Conservation (phyloP, 2,888 invertebrate species). For the Eristalis tenax region DNA sequence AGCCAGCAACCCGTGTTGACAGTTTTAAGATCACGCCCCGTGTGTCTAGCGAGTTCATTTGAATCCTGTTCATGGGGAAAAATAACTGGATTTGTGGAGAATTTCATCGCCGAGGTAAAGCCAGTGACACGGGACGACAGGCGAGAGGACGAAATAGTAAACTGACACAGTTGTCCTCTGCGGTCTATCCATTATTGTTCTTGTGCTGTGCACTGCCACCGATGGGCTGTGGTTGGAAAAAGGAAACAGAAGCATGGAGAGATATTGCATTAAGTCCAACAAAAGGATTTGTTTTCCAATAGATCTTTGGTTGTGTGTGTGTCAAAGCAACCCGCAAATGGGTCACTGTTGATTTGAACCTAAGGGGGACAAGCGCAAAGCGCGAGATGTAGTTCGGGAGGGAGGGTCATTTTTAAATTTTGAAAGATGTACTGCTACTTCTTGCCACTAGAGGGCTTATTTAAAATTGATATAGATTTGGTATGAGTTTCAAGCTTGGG, state of each 20-base stretch:
- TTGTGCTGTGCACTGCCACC: constrained; percentile 23
- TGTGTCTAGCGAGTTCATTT: constrained; percentile 33
- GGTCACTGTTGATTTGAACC: background rate
- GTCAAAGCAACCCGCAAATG: background rate
- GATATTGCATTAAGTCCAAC: constrained; percentile 45
- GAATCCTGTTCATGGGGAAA: constrained; percentile 38
- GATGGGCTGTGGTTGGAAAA: background rate
- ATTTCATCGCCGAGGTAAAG: background rate
- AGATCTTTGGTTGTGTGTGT: background rate
- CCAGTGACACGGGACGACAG: background rate
- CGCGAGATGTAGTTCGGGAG: background rate
- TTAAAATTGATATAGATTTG: too few relatives aligned
- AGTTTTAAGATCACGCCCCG: constrained; percentile 32
- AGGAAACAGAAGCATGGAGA: constrained; percentile 20
- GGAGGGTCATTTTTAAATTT: background rate
- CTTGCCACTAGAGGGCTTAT: too few relatives aligned
- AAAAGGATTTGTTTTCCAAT: constrained; percentile 42
- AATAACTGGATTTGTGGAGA: constrained; percentile 38
- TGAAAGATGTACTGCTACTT: too few relatives aligned
- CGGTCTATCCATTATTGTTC: background rate
- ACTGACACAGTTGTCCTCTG: constrained; percentile 43
- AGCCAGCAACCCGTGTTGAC: constrained; percentile 34
- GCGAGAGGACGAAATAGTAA: constrained; percentile 25
- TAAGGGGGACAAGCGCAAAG: background rate
- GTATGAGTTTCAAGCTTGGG: too few relatives aligned